Conservation (phyloP, 2,113 vertebrate species). For the Maccullochella peelii region DNA sequence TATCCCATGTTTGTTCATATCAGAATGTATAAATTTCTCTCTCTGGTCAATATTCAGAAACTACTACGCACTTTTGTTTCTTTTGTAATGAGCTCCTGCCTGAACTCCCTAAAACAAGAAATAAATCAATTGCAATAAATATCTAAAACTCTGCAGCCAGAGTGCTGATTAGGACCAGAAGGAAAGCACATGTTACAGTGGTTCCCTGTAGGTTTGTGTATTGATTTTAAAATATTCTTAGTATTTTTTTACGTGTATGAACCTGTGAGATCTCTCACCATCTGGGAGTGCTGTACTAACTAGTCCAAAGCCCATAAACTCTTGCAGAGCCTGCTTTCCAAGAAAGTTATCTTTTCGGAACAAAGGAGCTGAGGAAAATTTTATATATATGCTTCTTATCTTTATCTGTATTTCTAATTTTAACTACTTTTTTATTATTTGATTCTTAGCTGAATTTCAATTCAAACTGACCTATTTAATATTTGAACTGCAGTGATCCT, state of each 20-base stretch:
- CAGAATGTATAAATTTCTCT: not conserved
- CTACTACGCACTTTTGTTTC: not conserved
- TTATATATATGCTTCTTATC: no score
- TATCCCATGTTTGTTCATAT: not conserved
- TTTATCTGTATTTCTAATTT: not conserved
- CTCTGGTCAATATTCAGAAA: not conserved
- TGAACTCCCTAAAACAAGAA: not conserved
- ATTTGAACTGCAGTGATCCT: conserved; percentile 3
- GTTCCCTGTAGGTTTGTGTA: conserved; percentile 1
- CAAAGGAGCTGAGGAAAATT: not conserved
- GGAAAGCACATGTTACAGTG: not conserved
- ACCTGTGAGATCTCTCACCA: not conserved
- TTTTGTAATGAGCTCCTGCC: not conserved
- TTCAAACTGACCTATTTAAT: not conserved
- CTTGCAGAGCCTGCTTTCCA: not conserved
- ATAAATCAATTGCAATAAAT: not conserved
- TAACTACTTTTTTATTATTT: not conserved
- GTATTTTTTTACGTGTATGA: not conserved
- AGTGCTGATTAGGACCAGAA: not conserved
- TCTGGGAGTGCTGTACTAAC: not conserved
- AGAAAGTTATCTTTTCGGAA: not conserved
- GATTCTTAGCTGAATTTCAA: not conserved
- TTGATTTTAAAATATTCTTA: not conserved
- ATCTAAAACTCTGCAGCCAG: not conserved
- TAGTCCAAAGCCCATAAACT: not conserved